A percentile compares a stretch with the other conserved stretches of the same genome.
Evolutionary conservation across 1,140 invertebrate species (phyloP).

Genomic region (Achatina immaculata): DNA sequence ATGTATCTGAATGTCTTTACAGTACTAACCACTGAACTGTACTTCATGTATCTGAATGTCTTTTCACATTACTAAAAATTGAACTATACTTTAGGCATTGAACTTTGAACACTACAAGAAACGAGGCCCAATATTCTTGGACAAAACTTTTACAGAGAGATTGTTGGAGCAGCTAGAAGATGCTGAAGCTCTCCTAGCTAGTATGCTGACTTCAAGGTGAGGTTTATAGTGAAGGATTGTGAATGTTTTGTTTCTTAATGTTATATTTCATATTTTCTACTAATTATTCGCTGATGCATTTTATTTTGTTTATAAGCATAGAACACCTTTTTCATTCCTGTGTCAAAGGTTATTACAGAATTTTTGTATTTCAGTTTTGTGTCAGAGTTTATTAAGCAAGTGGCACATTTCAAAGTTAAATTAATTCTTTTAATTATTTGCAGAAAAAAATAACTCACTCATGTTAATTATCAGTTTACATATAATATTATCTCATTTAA

Average conservation of each 20-base stretch:
- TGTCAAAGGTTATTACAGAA: background rate
- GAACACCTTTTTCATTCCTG: background rate
- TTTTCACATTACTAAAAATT: background rate
- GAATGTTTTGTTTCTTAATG: background rate
- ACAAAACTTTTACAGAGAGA: constrained; percentile 67
- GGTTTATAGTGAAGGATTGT: constrained; percentile 19
- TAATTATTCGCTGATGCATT: background rate
- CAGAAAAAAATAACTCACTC: no score
- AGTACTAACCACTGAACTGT: no score
- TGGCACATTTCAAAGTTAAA: no score
- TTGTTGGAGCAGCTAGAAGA: constrained; percentile 71
- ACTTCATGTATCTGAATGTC: no score
- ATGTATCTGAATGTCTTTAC: no score
- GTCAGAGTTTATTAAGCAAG: no score
- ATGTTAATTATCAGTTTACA: no score
- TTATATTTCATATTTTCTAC: background rate
- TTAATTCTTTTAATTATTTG: no score
- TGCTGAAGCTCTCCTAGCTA: constrained; percentile 68
- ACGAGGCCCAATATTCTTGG: constrained; percentile 68
- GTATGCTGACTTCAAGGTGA: constrained; percentile 65
- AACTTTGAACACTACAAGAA: constrained; percentile 70
- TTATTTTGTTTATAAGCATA: background rate
- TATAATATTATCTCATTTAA: no score
- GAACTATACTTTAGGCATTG: constrained; percentile 50
- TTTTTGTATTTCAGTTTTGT: no score